Evolutionary conservation across 35 echinoderm and acorn worm species (phyloP), one percentile per base, ranked within the genome.

Genomic region (Strongylocentrotus purpuratus): DNA sequence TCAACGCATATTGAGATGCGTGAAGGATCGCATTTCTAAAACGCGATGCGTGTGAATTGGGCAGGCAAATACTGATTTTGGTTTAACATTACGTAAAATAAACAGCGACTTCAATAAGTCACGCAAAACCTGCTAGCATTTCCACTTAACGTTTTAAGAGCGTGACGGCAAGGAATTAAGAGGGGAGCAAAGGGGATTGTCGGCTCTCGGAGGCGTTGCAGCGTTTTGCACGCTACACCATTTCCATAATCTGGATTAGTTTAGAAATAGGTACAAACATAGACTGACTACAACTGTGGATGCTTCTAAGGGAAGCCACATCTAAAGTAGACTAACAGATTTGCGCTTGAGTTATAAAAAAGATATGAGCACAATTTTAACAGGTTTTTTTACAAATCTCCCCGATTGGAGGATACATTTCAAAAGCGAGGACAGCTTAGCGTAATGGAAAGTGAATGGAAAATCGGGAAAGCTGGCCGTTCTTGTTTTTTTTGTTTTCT

Each of bases 61-160:
- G 65, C 18, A 78, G 65, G 65, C 65, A 78, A 78, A 78, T 78
- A 78, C 65, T 78, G 65, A 78, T 78, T 78, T 78, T 78, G 65
- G 65, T 78, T 78, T 78, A 78, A 78, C 65, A 78, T 78, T 78
- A 78, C 65, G 65, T 78, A 78, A 78, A 78, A 78, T 78, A 78
- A 78, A 78, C 65, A 78, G 65, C 65, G 65, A 0, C 65, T 78
- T 78, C 65, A 78, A 78, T 78, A 78, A 78, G 65, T 78, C 65
- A 78, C 65, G 65, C 65, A 78, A 78, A 78, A 78, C 65, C 65
- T 78, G 65, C 65, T 78, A 78, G 65, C 65, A 78, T n/a, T 78
- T 78, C 65, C 65, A 78, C 65, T 78, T 78, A 78, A 78, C 65
- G 20, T 78, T 78, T 78, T 78, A 78, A 78, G 22, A 78, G 65